phyloP scores from a whole-genome alignment of 1,140 invertebrate genomes.

The Bicyclus anynana region DNA sequence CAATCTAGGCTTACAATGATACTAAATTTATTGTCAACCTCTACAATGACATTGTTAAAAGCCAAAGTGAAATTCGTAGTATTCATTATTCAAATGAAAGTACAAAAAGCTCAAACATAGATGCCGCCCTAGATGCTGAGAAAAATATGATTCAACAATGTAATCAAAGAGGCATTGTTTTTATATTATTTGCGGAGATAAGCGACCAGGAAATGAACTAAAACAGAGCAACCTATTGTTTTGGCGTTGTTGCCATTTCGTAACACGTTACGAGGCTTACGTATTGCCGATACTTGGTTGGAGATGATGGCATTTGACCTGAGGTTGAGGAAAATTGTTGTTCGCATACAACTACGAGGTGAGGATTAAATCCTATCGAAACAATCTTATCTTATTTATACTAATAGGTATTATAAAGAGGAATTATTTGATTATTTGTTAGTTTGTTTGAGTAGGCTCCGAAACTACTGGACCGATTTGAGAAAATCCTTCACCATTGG shows the following conservation, averaged over 20 bases:
- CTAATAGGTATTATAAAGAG: too few species aligned
- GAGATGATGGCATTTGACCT: constrained; percentile 8
- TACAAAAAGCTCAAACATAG: background rate
- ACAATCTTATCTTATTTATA: too few species aligned
- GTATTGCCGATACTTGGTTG: constrained; percentile 10
- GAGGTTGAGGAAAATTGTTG: background rate
- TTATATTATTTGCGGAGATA: constrained; percentile 33
- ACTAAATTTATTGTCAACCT: background rate
- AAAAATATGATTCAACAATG: constrained; percentile 30
- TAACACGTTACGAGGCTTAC: constrained; percentile 27
- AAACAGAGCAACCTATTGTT: constrained; percentile 36
- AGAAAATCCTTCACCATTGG: too few species aligned
- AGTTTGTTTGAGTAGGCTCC: too few species aligned
- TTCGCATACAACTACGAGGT: background rate
- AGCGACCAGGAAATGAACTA: constrained; percentile 36
- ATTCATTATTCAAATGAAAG: constrained; percentile 1
- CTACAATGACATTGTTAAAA: too few species aligned
- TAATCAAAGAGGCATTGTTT: constrained; percentile 33
- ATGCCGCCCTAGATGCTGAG: constrained; percentile 16
- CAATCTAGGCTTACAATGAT: too few species aligned
- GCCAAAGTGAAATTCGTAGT: background rate
- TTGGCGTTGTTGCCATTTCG: constrained; percentile 28
- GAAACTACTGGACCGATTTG: too few species aligned
- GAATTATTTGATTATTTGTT: too few species aligned
- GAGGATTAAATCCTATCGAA: background rate